Conservation (phyloP, 2,797 vertebrate genomes). For the Chrosomus eos region DNA sequence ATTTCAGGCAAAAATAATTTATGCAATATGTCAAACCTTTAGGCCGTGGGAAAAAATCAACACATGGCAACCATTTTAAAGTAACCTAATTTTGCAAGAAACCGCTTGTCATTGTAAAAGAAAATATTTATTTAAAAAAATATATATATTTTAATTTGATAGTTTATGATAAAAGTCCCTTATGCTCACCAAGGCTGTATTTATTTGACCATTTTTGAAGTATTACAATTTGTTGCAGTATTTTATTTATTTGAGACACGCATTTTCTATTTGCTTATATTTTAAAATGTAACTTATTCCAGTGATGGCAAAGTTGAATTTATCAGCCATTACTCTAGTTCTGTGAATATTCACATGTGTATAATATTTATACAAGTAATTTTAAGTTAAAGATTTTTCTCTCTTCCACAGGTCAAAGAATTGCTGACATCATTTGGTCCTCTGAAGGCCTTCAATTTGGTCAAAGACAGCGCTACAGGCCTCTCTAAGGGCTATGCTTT, state of each 20-base stretch:
- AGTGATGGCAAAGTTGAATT: not conserved
- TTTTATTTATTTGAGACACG: not conserved
- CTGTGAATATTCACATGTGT: not conserved
- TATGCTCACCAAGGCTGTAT: not conserved
- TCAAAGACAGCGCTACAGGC: constrained; percentile 93
- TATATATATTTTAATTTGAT: not conserved
- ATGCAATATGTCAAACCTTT: not conserved
- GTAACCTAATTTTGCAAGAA: not conserved
- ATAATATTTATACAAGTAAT: not conserved
- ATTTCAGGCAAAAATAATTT: not conserved
- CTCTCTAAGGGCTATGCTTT: constrained; percentile 95
- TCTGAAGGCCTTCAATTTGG: constrained; percentile 93
- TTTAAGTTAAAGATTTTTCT: not conserved
- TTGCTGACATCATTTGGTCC: constrained; percentile 92
- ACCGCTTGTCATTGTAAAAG: not conserved
- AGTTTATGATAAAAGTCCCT: not conserved
- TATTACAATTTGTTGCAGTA: not conserved
- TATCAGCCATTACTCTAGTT: not conserved
- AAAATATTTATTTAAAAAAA: not conserved
- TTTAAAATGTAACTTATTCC: not conserved
- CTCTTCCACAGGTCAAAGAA: constrained; percentile 85
- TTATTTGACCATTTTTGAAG: not conserved
- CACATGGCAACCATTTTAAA: not conserved
- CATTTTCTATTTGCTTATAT: not conserved
- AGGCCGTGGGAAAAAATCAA: too few species aligned